phyloP scores from a whole-genome alignment of 2,888 invertebrate genomes.

The Thumatha senex region DNA sequence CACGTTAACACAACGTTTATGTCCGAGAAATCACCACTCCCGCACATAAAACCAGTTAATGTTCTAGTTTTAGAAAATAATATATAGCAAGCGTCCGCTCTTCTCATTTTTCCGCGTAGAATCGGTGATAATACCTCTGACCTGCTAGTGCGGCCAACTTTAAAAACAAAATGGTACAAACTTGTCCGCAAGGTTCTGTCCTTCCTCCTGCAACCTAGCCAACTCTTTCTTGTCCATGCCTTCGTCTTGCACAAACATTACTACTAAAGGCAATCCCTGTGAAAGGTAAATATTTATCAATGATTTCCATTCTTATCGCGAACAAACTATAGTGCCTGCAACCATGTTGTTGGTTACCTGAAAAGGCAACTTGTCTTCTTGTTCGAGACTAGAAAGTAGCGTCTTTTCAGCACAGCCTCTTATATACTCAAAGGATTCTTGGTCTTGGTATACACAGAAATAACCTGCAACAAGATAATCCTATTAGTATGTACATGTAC shows the following conservation, averaged over 20 bases:
- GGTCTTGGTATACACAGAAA: conserved; percentile 95
- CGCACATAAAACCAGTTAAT: no score
- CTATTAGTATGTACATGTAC: background rate
- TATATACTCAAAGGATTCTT: conserved; percentile 95
- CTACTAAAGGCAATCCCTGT: conserved; percentile 90
- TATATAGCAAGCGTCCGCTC: no score
- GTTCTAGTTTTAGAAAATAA: no score
- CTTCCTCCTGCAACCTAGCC: conserved; percentile 93
- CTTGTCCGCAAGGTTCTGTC: conserved; percentile 95
- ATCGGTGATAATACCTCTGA: no score
- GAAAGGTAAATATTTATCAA: background rate
- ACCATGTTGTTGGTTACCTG: conserved; percentile 70
- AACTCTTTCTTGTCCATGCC: conserved; percentile 92
- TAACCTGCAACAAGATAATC: conserved; percentile 77
- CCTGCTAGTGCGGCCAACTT: no score
- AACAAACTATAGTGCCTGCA: no score
- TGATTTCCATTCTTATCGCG: no score
- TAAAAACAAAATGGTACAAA: conserved; percentile 51
- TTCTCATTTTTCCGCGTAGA: no score
- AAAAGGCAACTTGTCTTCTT: conserved; percentile 94
- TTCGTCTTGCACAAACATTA: conserved; percentile 95
- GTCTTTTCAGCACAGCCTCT: conserved; percentile 96
- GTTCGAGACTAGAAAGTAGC: conserved; percentile 93
- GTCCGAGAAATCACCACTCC: no score
- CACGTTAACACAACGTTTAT: no score